phyloP scores from a whole-genome alignment of 2,888 invertebrate species.

The Agrochola macilenta region DNA sequence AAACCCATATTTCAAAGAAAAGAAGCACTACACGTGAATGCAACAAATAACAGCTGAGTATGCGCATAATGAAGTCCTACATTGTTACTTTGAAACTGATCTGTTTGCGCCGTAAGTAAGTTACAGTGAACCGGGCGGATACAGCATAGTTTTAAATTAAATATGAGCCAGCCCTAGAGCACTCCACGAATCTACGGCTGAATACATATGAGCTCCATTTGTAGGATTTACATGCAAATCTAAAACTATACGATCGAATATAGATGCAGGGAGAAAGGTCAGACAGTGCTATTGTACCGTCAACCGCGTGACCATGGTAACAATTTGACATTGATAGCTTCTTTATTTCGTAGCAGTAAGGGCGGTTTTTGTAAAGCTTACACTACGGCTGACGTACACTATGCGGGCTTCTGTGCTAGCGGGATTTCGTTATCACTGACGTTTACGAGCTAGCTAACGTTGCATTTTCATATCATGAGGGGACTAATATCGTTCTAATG shows the following conservation, averaged over 20 bases:
- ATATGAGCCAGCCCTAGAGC: slow-evolving; percentile 49
- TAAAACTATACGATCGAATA: slow-evolving; percentile 51
- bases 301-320: background rate
- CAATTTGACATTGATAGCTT: background rate
- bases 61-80: slow-evolving; percentile 5
- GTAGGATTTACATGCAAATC: slow-evolving; percentile 60
- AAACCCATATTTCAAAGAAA: background rate
- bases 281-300: slow-evolving; percentile 21
- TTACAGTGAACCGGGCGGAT: slow-evolving; percentile 25
- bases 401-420: slow-evolving; percentile 11
- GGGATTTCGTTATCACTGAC: slow-evolving; percentile 21
- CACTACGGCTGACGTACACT: slow-evolving; percentile 13
- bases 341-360: slow-evolving; percentile 2
- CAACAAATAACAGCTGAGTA: slow-evolving; percentile 10
- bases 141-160: slow-evolving; percentile 57
- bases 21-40: background rate
- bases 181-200: slow-evolving; percentile 44
- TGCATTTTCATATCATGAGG: slow-evolving; percentile 5
- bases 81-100: slow-evolving; percentile 29
- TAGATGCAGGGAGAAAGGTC: slow-evolving; percentile 43
- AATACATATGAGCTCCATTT: slow-evolving; percentile 60
- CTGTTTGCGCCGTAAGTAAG: slow-evolving; percentile 38
- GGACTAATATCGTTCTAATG: background rate
- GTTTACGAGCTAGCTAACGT: slow-evolving; percentile 12
- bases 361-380: background rate